A percentile compares a stretch with the other conserved stretches of the same genome.
Conservation (phyloP, 2,888 invertebrate genomes). For the Eucera pruinosa region DNA sequence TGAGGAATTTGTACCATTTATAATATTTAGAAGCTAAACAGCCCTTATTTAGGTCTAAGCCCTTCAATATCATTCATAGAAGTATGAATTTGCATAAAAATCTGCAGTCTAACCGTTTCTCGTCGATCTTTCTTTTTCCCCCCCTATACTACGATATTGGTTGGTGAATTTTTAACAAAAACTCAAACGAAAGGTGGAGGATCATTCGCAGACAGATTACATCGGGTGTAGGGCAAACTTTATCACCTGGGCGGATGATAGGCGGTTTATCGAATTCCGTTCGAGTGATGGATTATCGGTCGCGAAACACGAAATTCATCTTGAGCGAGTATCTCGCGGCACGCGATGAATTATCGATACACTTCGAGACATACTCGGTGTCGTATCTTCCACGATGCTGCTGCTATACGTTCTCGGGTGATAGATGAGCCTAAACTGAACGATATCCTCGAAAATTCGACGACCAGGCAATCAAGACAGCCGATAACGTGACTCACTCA, state of each 20-base stretch:
- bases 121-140: too few species aligned
- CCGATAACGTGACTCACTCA: conserved; percentile 14
- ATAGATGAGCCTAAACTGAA: conserved; percentile 57
- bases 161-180: neutral
- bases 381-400: conserved; percentile 34
- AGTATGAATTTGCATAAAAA: too few species aligned
- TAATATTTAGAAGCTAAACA: too few species aligned
- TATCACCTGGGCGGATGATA: conserved; percentile 48
- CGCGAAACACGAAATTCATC: conserved; percentile 63
- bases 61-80: too few species aligned
- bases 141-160: neutral
- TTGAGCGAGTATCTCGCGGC: conserved; percentile 45
- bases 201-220: conserved; percentile 36
- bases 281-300: conserved; percentile 66
- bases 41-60: too few species aligned
- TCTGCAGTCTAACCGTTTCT: too few species aligned
- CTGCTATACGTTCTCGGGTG: conserved; percentile 26
- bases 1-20: too few species aligned
- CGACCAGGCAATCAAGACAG: conserved; percentile 20
- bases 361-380: conserved; percentile 50
- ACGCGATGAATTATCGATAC: conserved; percentile 70
- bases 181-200: conserved; percentile 6
- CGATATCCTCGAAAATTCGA: conserved; percentile 30
- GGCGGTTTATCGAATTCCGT: conserved; percentile 60
- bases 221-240: conserved; percentile 43